Evolutionary conservation across 2,797 vertebrate genomes (phyloP).

Genomic region (Margarornis squamiger): DNA sequence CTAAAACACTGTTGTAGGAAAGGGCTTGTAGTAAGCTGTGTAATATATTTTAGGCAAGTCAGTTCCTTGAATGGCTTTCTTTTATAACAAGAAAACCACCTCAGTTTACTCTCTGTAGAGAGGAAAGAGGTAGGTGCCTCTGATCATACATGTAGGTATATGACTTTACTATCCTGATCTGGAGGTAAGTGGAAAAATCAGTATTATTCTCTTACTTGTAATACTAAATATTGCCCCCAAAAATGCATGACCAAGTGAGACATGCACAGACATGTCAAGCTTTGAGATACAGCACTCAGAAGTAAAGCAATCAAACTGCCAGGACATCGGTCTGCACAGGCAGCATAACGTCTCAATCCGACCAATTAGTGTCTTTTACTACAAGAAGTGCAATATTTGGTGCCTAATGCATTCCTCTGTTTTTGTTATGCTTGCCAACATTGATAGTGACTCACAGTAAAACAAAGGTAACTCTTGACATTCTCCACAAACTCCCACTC

Average conservation of each 20-base stretch:
- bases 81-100: not conserved
- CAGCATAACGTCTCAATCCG: not conserved
- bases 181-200: not conserved
- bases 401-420: slow-evolving; percentile 22
- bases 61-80: not conserved
- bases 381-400: not conserved
- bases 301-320: not conserved
- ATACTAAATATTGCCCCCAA: not conserved
- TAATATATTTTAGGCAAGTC: not conserved
- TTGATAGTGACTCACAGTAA: slow-evolving; percentile 26
- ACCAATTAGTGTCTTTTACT: not conserved
- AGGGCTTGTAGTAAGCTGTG: not conserved
- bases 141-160: not conserved
- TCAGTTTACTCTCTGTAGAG: not conserved
- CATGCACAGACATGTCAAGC: not conserved
- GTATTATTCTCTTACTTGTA: not conserved
- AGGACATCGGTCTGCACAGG: not conserved
- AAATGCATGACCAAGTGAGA: not conserved
- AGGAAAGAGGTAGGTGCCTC: not conserved
- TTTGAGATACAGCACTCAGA: not conserved
- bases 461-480: slow-evolving; percentile 50
- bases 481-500: not conserved
- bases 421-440: slow-evolving; percentile 27
- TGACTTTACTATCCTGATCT: not conserved
- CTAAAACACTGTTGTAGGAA: not conserved